Conservation (phyloP, 2,797 vertebrate species). For the Rhinogobio ventralis region DNA sequence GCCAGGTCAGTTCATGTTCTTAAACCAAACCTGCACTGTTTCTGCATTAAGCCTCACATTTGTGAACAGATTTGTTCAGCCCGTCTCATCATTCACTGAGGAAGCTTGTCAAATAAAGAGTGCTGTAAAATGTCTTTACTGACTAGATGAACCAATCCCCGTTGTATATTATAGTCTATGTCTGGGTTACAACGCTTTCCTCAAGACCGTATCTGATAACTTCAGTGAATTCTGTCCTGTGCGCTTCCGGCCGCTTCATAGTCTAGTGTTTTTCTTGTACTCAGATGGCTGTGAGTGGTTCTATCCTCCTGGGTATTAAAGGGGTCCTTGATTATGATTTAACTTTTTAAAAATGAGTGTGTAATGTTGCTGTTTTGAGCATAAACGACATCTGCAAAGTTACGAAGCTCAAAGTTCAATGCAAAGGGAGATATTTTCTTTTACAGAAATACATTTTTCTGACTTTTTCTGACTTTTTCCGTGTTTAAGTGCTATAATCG, state of each 20-base stretch:
- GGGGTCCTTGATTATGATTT: too few relatives aligned
- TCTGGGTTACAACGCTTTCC: neutral
- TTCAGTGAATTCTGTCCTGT: neutral
- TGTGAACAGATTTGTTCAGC: too few relatives aligned
- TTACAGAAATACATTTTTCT: too few relatives aligned
- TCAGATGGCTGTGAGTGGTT: neutral
- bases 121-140: neutral
- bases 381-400: too few relatives aligned
- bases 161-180: neutral
- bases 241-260: neutral
- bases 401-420: too few relatives aligned
- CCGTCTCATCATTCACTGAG: neutral
- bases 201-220: neutral
- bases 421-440: too few relatives aligned
- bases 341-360: too few relatives aligned
- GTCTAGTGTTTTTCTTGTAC: neutral
- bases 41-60: neutral
- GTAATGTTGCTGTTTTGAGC: too few relatives aligned
- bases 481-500: too few relatives aligned
- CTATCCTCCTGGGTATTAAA: neutral
- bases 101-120: neutral
- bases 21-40: neutral
- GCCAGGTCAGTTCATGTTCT: constrained; percentile 80
- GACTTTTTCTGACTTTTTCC: too few relatives aligned
- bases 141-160: neutral